Evolutionary conservation across 1,140 invertebrate species (phyloP), one percentile per base, ranked within the genome.

Genomic region (Lordiphosa clarofinis): DNA sequence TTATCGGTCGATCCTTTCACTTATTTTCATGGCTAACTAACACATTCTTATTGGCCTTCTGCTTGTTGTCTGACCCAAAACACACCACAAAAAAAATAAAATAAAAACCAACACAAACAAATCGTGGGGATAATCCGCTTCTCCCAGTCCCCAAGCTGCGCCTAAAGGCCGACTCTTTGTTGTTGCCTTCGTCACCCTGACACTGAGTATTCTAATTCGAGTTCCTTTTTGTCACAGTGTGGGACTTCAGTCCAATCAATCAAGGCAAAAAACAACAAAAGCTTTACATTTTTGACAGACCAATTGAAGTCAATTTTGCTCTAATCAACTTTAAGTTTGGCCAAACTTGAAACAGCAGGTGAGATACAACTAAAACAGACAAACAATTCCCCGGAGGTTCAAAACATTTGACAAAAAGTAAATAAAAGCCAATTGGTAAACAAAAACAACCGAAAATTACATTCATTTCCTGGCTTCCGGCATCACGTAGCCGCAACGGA

Each of bases 381-480:
- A 40, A 19, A 50, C 28, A 21, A 47, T 44, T 37, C 35, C 52
- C 61, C 49, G 36, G n/a, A 37, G 70, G 62, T 19, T 19, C 0
- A 19, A 19, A 19, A 19, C 19, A 19, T 19, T 19, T 19, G 19
- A 19, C 50, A 66, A 62, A 71, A 48, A 55, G 59, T 71, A 75
- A 69, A 81, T 66, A 71, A 48, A 63, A 47, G 49, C 33, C 69
- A 60, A 49, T 71, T 50, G 57, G 37, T 56, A 53, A 56, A 48
- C 33, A 53, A 66, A 40, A 47, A 58, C 28, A 31, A 70, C 48
- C 35, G 33, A 71, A 67, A 78, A 81, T 81, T 82, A 82, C 66
- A 72, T 56, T 75, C 53, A 57, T 81, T 82, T 81, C 66, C 75
- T 58, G 50, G 47, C 79, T 81, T 79, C 75, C 76, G 68, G 52